Percentiles rank a stretch among this genome's conserved stretches.
Evolutionary conservation across 2,797 vertebrate genomes (phyloP).

Genomic region (Muraenolepis orangiensis): DNA sequence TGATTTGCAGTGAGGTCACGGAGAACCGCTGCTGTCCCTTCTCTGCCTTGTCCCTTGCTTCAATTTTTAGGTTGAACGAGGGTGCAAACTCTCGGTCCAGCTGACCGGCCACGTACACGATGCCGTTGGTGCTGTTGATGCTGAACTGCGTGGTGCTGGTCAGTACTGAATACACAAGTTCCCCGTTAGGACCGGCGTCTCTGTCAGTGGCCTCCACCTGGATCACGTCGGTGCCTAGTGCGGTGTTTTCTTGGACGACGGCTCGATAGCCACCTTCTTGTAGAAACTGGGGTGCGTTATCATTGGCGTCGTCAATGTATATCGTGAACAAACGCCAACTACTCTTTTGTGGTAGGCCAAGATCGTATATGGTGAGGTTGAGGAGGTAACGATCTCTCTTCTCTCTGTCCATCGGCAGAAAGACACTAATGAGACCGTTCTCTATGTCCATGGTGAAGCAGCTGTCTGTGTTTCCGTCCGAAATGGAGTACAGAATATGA

Average conservation of each 20-base stretch:
- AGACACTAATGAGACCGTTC: conserved; percentile 83
- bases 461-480: conserved; percentile 88
- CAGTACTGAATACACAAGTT: conserved; percentile 85
- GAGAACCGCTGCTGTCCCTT: conserved; percentile 83
- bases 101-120: conserved; percentile 88
- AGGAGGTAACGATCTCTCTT: conserved; percentile 88
- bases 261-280: conserved; percentile 82
- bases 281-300: conserved; percentile 89
- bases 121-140: conserved; percentile 87
- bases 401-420: conserved; percentile 91
- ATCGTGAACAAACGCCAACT: conserved; percentile 87
- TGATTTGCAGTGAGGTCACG: conserved; percentile 79
- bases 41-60: conserved; percentile 88
- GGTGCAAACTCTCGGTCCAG: conserved; percentile 85
- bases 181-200: conserved; percentile 87
- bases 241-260: conserved; percentile 89
- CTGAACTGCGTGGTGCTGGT: conserved; percentile 88
- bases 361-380: conserved; percentile 91
- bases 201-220: conserved; percentile 93
- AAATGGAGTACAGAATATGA: conserved; percentile 87
- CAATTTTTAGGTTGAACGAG: conserved; percentile 87
- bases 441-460: conserved; percentile 90
- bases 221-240: conserved; percentile 88
- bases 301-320: conserved; percentile 90
- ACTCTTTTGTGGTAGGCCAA: conserved; percentile 87